Percentiles rank a stretch among this genome's conserved stretches.
phyloP scores from a whole-genome alignment of 2,797 vertebrate genomes.

The Centroberyx gerrardi region DNA sequence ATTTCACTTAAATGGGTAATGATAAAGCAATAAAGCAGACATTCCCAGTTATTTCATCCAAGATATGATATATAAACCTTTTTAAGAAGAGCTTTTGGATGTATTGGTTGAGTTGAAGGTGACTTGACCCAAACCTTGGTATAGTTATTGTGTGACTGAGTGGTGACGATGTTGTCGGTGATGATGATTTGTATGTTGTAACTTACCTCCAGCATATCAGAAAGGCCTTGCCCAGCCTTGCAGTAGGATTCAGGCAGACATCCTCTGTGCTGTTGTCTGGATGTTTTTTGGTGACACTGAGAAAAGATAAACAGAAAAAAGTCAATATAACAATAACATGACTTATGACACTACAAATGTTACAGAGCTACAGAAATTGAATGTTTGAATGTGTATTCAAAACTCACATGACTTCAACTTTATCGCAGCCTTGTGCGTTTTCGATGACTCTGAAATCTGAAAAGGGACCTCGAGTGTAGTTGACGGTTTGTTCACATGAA shows the following conservation, averaged over 20 bases:
- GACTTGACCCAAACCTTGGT: background rate
- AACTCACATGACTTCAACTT: slow-evolving; percentile 82
- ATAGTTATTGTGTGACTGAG: background rate
- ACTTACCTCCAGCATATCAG: slow-evolving; percentile 82
- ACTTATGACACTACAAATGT: background rate
- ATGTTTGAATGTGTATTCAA: background rate
- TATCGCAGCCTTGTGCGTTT: slow-evolving; percentile 64
- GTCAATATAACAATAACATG: background rate
- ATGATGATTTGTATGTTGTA: background rate
- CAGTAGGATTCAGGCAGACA: slow-evolving; percentile 69
- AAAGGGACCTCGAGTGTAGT: slow-evolving; percentile 47
- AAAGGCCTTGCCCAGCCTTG: slow-evolving; percentile 58
- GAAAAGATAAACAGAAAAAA: slow-evolving; percentile 18
- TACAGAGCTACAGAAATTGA: fast-evolving
- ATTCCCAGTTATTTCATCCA: background rate
- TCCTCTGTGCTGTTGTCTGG: slow-evolving; percentile 2
- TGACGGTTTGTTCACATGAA: slow-evolving; percentile 39
- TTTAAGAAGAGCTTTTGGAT: background rate
- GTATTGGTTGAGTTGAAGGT: background rate
- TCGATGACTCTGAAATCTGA: slow-evolving; percentile 76
- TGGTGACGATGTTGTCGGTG: background rate
- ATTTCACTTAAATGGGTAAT: background rate
- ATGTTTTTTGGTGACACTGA: slow-evolving; percentile 71
- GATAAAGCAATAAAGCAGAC: background rate
- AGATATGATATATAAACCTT: too few relatives aligned